Percentiles rank a stretch among this genome's conserved stretches.
phyloP scores from a whole-genome alignment of 1,140 invertebrate species.

The Drosophila pseudoobscura region DNA sequence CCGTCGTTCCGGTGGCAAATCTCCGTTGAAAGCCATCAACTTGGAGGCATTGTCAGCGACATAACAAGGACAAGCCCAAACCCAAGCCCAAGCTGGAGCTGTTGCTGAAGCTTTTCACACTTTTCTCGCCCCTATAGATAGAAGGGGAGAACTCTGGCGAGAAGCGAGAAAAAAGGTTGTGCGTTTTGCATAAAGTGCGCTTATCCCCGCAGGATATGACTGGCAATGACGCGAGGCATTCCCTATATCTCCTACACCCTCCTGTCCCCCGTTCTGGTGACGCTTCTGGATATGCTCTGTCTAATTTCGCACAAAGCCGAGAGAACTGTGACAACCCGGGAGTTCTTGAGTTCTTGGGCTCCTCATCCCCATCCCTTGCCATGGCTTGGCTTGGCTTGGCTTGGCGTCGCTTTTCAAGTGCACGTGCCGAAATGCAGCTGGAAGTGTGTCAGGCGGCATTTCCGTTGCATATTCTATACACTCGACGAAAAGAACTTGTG shows the following conservation, averaged over 20 bases:
- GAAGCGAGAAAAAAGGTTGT: conserved; percentile 65
- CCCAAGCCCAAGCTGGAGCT: conserved; percentile 24
- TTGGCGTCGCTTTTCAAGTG: conserved; percentile 66
- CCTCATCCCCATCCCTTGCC: background rate
- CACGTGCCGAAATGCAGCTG: conserved; percentile 75
- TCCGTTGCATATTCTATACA: conserved; percentile 27
- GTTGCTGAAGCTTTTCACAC: conserved; percentile 68
- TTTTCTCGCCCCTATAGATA: conserved; percentile 42
- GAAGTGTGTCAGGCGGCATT: conserved; percentile 71
- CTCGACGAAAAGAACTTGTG: no score
- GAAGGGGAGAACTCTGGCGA: conserved; percentile 14
- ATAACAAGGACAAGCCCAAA: conserved; percentile 66
- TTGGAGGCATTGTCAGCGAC: conserved; percentile 73
- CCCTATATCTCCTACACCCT: conserved; percentile 19
- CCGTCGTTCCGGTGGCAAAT: conserved; percentile 50
- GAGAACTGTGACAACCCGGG: conserved; percentile 33
- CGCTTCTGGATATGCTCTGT: conserved; percentile 58
- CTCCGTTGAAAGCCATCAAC: conserved; percentile 74
- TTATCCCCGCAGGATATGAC: conserved; percentile 78
- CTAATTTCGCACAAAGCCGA: conserved; percentile 71
- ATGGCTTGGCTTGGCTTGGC: conserved; percentile 8
- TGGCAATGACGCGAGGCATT: conserved; percentile 68
- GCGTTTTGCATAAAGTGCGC: conserved; percentile 79
- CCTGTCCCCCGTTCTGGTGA: conserved; percentile 4
- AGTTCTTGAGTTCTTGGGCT: conserved; percentile 43